Percentiles rank a stretch among this genome's conserved stretches.
phyloP scores from a whole-genome alignment of 1,140 invertebrate species.

The Ylistrum balloti region DNA sequence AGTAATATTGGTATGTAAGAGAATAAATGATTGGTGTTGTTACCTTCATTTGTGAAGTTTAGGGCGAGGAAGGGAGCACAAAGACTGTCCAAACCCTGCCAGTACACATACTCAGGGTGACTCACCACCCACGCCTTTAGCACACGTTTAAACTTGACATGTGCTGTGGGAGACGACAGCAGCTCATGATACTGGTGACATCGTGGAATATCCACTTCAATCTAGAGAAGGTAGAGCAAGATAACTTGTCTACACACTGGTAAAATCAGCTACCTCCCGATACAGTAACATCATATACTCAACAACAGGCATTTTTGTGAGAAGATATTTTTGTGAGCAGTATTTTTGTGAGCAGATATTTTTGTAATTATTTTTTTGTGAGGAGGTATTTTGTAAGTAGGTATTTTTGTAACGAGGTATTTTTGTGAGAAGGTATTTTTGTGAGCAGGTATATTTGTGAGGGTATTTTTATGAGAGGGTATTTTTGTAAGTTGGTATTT shows the following conservation, averaged over 20 bases:
- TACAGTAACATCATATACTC: too few relatives aligned
- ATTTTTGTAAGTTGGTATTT: too few relatives aligned
- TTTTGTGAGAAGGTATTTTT: too few relatives aligned
- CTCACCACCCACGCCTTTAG: conserved; percentile 98
- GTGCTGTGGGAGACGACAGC: conserved; percentile 92
- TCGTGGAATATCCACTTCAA: conserved; percentile 99
- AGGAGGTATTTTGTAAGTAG: too few relatives aligned
- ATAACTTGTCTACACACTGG: background rate
- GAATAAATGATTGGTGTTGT: background rate
- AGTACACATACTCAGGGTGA: conserved; percentile 98
- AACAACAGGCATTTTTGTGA: too few relatives aligned
- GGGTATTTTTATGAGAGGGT: too few relatives aligned
- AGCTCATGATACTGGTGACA: conserved; percentile 99
- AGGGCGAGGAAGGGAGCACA: conserved; percentile 98
- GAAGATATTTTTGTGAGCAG: too few relatives aligned
- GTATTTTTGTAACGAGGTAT: too few relatives aligned
- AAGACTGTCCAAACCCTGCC: conserved; percentile 99
- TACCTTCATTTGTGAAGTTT: conserved; percentile 99
- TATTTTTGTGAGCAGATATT: too few relatives aligned
- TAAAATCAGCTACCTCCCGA: too few relatives aligned
- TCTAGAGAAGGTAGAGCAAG: conserved; percentile 85
- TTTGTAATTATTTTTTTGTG: too few relatives aligned
- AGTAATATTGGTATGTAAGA: background rate
- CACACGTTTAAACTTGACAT: conserved; percentile 93
- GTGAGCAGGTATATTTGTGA: too few relatives aligned